Conservation (phyloP, 2,888 invertebrate species). For the Lycia hirtaria region DNA sequence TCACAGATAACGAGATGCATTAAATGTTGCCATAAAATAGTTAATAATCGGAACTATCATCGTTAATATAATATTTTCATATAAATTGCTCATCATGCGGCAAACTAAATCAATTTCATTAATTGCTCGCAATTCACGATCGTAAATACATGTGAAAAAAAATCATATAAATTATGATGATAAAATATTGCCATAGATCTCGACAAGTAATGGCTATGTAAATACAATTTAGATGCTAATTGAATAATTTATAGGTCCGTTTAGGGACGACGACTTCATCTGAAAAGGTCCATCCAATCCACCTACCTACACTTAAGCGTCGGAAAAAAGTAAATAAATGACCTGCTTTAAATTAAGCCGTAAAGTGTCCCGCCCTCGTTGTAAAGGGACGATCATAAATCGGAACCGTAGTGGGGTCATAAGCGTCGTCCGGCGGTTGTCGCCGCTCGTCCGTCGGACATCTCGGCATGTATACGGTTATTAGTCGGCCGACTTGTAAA, state of each 20-base stretch:
- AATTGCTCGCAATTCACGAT: constrained; percentile 40
- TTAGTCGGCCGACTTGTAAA: constrained; percentile 73
- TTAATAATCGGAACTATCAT: constrained; percentile 41
- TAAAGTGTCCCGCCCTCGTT: constrained; percentile 73
- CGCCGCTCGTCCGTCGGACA: constrained; percentile 58
- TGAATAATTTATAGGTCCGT: constrained; percentile 31
- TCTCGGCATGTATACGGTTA: constrained; percentile 76
- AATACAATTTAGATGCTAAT: constrained; percentile 40
- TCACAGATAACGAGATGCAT: constrained; percentile 39
- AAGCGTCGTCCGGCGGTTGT: constrained; percentile 64
- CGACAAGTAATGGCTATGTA: constrained; percentile 32
- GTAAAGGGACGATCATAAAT: constrained; percentile 74
- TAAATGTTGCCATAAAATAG: constrained; percentile 41
- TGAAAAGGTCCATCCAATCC: constrained; percentile 36
- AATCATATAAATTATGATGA: constrained; percentile 31
- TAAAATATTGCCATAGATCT: constrained; percentile 35
- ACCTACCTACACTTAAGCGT: constrained; percentile 35
- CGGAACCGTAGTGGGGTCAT: constrained; percentile 70
- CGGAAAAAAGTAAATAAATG: constrained; percentile 50
- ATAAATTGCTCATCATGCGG: constrained; percentile 32
- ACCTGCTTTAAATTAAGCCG: constrained; percentile 76
- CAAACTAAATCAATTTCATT: constrained; percentile 37
- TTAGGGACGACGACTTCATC: constrained; percentile 33
- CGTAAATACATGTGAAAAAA: constrained; percentile 21
- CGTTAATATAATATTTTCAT: constrained; percentile 30